phyloP scores from a whole-genome alignment of 2,113 vertebrate species.

The Eira barbara region DNA sequence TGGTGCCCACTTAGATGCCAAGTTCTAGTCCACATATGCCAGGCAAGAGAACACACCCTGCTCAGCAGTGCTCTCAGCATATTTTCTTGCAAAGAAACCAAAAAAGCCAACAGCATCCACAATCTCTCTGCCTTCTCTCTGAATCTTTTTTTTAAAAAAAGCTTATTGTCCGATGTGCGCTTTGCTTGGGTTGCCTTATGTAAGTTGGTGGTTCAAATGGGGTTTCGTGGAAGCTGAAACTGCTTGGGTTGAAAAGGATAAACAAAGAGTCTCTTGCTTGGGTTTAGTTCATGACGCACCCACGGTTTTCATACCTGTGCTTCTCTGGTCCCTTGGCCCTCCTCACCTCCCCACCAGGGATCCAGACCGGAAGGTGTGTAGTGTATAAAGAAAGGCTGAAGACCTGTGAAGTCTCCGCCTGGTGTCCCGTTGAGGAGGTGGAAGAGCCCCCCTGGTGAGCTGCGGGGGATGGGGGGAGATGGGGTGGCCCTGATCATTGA shows the following conservation, averaged over 20 bases:
- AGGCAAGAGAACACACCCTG: neutral
- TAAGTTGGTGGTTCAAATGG: neutral
- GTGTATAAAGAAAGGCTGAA: conserved; percentile 78
- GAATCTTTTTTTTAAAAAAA: neutral
- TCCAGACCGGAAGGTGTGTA: conserved; percentile 86
- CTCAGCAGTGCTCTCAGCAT: neutral
- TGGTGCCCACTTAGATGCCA: neutral
- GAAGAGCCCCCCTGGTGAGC: conserved; percentile 79
- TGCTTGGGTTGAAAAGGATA: neutral
- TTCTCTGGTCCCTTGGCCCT: neutral
- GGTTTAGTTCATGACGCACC: accelerated
- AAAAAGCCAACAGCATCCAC: neutral
- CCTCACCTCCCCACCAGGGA: conserved; percentile 72
- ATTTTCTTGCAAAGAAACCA: neutral
- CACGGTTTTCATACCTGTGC: neutral
- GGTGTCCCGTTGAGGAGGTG: conserved; percentile 84
- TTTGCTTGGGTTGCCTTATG: neutral
- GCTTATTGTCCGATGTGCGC: neutral
- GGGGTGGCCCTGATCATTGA: neutral
- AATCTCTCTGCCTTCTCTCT: neutral
- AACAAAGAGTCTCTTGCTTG: neutral
- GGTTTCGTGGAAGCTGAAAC: neutral
- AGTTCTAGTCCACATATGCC: neutral
- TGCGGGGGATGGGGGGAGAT: neutral
- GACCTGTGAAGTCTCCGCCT: conserved; percentile 86